Evolutionary conservation across 2,888 invertebrate genomes (phyloP).

Genomic region (Neoscelio sp.): DNA sequence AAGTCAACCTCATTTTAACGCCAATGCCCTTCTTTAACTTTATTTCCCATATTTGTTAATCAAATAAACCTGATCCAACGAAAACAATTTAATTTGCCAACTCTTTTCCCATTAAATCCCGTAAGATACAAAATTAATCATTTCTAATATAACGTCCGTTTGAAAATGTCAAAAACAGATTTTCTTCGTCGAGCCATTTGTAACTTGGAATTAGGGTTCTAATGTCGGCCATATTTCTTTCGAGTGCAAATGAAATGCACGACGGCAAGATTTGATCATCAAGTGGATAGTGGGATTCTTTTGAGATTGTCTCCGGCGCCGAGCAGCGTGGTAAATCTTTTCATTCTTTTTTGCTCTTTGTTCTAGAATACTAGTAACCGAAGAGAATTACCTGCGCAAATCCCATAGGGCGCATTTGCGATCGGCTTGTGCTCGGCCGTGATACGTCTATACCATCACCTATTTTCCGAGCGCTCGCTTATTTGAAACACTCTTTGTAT

Average conservation of each 20-base stretch:
- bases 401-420: slow-evolving; percentile 6
- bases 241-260: slow-evolving; percentile 48
- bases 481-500: neutral
- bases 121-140: slow-evolving; percentile 41
- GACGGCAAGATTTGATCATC: slow-evolving; percentile 26
- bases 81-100: too few relatives aligned
- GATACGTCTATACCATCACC: slow-evolving; percentile 11
- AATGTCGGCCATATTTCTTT: slow-evolving; percentile 43
- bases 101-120: neutral
- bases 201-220: slow-evolving; percentile 44
- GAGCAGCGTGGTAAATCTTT: slow-evolving; percentile 20
- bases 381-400: slow-evolving; percentile 28
- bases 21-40: too few relatives aligned
- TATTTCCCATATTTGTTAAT: slow-evolving; percentile 12
- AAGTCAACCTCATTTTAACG: too few relatives aligned
- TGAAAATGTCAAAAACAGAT: slow-evolving; percentile 56
- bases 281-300: slow-evolving; percentile 7
- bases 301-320: neutral
- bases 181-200: slow-evolving; percentile 37
- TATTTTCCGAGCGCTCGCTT: slow-evolving; percentile 22
- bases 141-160: slow-evolving; percentile 3
- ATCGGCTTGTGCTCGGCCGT: neutral
- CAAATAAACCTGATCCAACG: too few relatives aligned
- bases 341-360: slow-evolving; percentile 33
- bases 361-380: slow-evolving; percentile 8